A percentile compares a stretch with the other conserved stretches of the same genome.
phyloP scores from a whole-genome alignment of 2,113 vertebrate species.

The Zosterops pallidus region DNA sequence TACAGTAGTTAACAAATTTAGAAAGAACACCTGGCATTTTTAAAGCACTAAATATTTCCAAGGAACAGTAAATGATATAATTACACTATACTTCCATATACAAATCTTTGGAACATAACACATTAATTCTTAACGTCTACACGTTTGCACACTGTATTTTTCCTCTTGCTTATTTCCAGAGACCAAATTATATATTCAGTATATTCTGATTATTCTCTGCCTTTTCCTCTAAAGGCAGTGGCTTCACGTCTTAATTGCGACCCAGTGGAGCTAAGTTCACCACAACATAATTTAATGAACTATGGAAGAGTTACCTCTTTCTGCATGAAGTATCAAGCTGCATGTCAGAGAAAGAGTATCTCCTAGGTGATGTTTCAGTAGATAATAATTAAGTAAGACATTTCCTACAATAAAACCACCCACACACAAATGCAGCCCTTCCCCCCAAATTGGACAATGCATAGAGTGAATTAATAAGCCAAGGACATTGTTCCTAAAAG shows the following conservation, averaged over 20 bases:
- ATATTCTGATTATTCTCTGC: conserved; percentile 48
- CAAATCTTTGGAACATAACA: background rate
- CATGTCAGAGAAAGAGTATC: conserved; percentile 19
- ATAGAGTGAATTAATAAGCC: background rate
- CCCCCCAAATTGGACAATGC: background rate
- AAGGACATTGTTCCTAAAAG: background rate
- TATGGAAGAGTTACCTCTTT: conserved; percentile 2
- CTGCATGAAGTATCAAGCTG: conserved; percentile 20
- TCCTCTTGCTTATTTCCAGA: conserved; percentile 3
- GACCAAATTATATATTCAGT: conserved; percentile 51
- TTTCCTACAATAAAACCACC: conserved; percentile 52
- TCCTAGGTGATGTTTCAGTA: conserved; percentile 25
- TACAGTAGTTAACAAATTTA: background rate
- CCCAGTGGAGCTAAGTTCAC: conserved; percentile 38
- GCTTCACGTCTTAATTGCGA: conserved; percentile 52
- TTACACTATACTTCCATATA: background rate
- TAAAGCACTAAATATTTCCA: background rate
- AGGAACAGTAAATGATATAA: background rate
- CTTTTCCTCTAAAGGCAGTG: conserved; percentile 30
- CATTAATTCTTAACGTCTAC: background rate
- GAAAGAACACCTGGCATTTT: background rate
- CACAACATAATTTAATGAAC: conserved; percentile 16
- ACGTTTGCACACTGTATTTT: background rate
- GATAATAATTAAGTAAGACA: conserved; percentile 30
- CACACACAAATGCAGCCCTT: background rate